phyloP scores from a whole-genome alignment of 2,797 vertebrate genomes.

The Sebastes miniatus region DNA sequence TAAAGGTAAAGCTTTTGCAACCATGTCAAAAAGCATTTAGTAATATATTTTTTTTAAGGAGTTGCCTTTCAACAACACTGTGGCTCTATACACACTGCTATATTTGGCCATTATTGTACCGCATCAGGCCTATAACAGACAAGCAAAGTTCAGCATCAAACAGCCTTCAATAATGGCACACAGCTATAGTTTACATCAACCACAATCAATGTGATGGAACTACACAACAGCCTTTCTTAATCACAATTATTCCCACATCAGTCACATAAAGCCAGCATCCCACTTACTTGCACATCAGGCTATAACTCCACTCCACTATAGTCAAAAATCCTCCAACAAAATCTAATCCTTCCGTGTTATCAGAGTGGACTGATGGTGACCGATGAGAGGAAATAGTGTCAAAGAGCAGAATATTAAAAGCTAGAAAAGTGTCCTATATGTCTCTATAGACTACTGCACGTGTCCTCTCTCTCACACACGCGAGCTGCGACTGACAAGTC shows the following conservation, averaged over 20 bases:
- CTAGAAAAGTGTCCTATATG: slow-evolving; percentile 1
- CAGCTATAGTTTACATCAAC: neutral
- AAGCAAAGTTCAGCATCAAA: slow-evolving; percentile 23
- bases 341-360: neutral
- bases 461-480: slow-evolving; percentile 46
- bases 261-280: slow-evolving; percentile 11
- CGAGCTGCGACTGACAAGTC: slow-evolving; percentile 74
- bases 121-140: neutral
- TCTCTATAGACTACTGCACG: slow-evolving; percentile 1
- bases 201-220: neutral
- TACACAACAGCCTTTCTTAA: neutral
- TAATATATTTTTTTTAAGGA: no score
- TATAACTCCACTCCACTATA: slow-evolving; percentile 41
- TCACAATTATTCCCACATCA: no score
- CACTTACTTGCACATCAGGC: slow-evolving; percentile 67
- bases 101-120: neutral
- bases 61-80: neutral
- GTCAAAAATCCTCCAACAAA: slow-evolving; percentile 26
- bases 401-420: neutral
- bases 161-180: neutral
- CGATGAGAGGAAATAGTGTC: neutral
- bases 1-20: neutral
- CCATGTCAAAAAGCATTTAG: neutral
- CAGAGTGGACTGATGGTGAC: neutral
- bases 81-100: neutral